phyloP scores from a whole-genome alignment of 2,113 vertebrate genomes.

The Bubalus kerabau region DNA sequence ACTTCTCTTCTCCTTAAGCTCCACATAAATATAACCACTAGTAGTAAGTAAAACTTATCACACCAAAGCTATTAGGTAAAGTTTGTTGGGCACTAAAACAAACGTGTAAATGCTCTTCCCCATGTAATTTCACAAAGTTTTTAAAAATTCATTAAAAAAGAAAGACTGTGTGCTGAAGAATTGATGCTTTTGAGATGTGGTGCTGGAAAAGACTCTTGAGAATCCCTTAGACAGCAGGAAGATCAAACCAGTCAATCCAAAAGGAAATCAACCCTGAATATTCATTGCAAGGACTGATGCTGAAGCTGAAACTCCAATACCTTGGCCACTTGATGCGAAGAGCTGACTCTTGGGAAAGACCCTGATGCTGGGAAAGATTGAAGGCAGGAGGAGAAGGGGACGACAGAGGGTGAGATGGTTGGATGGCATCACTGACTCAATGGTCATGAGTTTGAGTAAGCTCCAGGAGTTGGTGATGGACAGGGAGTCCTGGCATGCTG shows the following conservation, averaged over 20 bases:
- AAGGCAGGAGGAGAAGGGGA: neutral
- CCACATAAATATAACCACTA: neutral
- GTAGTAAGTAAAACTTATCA: accelerated
- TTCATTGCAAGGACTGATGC: neutral
- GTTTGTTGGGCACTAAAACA: neutral
- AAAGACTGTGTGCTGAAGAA: neutral
- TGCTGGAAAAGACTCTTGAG: neutral
- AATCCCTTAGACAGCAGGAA: neutral
- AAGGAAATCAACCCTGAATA: neutral
- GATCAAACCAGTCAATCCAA: neutral
- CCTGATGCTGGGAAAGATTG: neutral
- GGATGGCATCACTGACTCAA: neutral
- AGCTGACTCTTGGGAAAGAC: neutral
- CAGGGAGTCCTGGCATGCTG: neutral
- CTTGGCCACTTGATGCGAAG: neutral
- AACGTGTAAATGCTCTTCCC: neutral
- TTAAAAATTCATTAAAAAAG: neutral
- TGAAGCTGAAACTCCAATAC: neutral
- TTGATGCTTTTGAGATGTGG: neutral
- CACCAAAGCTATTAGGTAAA: neutral
- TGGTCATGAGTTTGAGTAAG: neutral
- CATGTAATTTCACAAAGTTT: neutral
- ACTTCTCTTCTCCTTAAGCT: neutral
- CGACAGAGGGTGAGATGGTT: neutral
- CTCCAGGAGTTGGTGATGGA: neutral